A percentile compares a stretch with the other conserved stretches of the same genome.
phyloP scores from a whole-genome alignment of 23 tunicate genomes.

The Clavelina lepadiformis region DNA sequence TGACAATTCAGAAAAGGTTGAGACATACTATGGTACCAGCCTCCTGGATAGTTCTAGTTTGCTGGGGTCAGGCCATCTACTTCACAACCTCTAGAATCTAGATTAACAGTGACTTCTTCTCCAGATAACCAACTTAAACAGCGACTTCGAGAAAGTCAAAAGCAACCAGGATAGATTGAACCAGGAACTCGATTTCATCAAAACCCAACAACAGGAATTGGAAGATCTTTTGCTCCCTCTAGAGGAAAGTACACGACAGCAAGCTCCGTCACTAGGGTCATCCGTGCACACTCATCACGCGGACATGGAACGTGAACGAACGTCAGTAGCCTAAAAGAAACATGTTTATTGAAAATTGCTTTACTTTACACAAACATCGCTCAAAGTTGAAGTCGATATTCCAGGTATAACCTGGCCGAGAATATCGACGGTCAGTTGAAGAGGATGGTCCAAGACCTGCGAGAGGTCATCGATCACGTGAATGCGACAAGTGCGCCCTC shows the following conservation, averaged over 20 bases:
- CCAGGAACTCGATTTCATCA: slow-evolving; percentile 70
- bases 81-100: too few relatives aligned
- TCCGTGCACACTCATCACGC: slow-evolving; percentile 95
- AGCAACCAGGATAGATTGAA: slow-evolving; percentile 66
- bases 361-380: background rate
- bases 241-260: slow-evolving; percentile 63
- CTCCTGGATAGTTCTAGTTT: too few relatives aligned
- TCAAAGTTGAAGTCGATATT: background rate
- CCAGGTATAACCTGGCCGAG: slow-evolving; percentile 75
- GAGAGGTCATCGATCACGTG: slow-evolving; percentile 88
- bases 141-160: slow-evolving; percentile 60
- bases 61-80: too few relatives aligned
- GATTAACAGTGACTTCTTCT: background rate
- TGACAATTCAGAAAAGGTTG: slow-evolving; percentile 73
- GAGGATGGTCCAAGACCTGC: slow-evolving; percentile 74
- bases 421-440: slow-evolving; percentile 87
- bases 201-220: slow-evolving; percentile 80
- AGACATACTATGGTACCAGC: background rate
- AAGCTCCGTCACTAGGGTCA: slow-evolving; percentile 42
- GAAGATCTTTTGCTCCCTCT: slow-evolving; percentile 72
- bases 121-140: slow-evolving; percentile 71
- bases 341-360: background rate
- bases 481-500: slow-evolving; percentile 61
- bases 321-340: slow-evolving; percentile 45
- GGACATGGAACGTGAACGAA: slow-evolving; percentile 86